Conservation (phyloP, 2,888 invertebrate species). For the Hirtodrosophila alboralis region DNA sequence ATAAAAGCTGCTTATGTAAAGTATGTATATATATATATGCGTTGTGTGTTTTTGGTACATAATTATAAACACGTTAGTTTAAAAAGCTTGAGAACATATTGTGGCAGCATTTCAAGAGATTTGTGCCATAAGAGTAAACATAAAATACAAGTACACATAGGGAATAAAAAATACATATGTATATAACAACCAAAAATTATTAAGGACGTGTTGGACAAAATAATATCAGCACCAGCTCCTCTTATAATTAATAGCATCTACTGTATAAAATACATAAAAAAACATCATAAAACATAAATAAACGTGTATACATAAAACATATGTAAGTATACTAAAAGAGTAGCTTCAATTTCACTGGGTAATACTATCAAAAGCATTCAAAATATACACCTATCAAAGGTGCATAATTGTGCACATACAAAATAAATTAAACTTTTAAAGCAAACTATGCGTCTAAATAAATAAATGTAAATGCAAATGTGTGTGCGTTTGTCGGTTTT, state of each 20-base stretch:
- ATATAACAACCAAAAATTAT: conserved; percentile 28
- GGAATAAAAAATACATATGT: conserved; percentile 17
- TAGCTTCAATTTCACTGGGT: conserved; percentile 58
- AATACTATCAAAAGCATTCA: conserved; percentile 62
- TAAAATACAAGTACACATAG: conserved; percentile 3
- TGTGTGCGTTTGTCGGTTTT: conserved; percentile 28
- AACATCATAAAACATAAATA: conserved; percentile 41
- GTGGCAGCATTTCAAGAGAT: conserved; percentile 31
- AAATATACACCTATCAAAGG: conserved; percentile 24
- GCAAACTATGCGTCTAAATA: conserved; percentile 25
- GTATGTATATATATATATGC: conserved; percentile 18
- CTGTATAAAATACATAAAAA: conserved; percentile 31
- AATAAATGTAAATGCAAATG: conserved; percentile 60
- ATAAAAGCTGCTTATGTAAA: conserved; percentile 47
- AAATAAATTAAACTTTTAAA: conserved; percentile 18
- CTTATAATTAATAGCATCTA: conserved; percentile 36
- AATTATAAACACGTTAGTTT: conserved; percentile 42
- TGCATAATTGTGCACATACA: conserved; percentile 11
- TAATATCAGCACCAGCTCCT: conserved; percentile 15
- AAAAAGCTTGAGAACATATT: conserved; percentile 53
- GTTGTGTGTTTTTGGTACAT: conserved; percentile 26
- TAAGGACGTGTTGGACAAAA: conserved; percentile 33
- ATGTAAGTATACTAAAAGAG: conserved; percentile 5
- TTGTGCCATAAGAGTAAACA: conserved; percentile 11
- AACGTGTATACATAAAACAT: conserved; percentile 18